phyloP scores from a whole-genome alignment of 1,140 invertebrate species.

The Ooceraea biroi region DNA sequence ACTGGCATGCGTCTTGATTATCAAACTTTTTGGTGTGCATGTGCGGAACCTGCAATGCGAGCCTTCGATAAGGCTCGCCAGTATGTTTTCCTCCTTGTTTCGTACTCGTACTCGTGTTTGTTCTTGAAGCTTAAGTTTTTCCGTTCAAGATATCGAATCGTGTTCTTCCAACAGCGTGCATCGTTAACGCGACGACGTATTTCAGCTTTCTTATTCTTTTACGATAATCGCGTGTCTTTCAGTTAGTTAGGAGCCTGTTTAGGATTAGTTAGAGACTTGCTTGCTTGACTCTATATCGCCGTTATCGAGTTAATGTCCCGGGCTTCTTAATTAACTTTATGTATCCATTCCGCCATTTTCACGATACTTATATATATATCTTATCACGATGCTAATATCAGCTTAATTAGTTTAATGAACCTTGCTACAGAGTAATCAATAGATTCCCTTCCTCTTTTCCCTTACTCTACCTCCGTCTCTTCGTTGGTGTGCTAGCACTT shows the following conservation, averaged over 20 bases:
- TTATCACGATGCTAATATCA: not conserved
- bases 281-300: not conserved
- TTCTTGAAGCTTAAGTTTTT: not conserved
- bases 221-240: not conserved
- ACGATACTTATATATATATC: not conserved
- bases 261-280: not conserved
- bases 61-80: not conserved
- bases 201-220: not conserved
- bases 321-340: slow-evolving; percentile 6
- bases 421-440: not conserved
- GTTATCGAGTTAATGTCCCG: not conserved
- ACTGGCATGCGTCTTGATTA: not conserved
- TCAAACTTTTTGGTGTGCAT: not conserved
- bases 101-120: not conserved
- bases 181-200: not conserved
- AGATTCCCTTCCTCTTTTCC: not conserved
- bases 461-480: not conserved
- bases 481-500: not conserved
- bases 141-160: not conserved
- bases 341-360: not conserved
- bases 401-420: slow-evolving; percentile 23
- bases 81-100: not conserved
- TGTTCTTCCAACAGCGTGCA: not conserved
- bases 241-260: not conserved
- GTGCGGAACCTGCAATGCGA: slow-evolving; percentile 5